phyloP scores from a whole-genome alignment of 2,797 vertebrate species.

The Sternarchorhynchus goeldii region DNA sequence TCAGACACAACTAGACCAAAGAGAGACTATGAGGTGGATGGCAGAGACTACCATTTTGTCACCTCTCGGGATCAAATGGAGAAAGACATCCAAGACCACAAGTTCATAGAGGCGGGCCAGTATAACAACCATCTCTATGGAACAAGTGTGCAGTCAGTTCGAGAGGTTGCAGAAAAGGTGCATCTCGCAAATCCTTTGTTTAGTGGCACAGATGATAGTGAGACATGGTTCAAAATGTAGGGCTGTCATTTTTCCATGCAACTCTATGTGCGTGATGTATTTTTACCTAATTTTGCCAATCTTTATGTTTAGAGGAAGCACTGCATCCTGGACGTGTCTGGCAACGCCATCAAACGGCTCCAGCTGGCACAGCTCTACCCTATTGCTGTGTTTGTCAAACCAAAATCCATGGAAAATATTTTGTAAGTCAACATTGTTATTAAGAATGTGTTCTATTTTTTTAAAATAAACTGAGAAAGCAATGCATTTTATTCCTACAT shows the following conservation, averaged over 20 bases:
- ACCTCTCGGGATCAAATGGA: constrained; percentile 96
- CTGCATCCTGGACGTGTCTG: constrained; percentile 97
- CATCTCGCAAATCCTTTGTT: background rate
- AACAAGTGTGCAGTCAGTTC: constrained; percentile 95
- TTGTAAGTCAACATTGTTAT: constrained; percentile 79
- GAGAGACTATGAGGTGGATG: constrained; percentile 94
- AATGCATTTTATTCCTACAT: background rate
- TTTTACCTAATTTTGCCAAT: background rate
- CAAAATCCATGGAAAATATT: constrained; percentile 91
- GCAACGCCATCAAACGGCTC: constrained; percentile 96
- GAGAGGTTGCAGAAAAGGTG: constrained; percentile 95
- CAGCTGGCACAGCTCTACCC: constrained; percentile 92
- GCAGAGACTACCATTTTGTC: constrained; percentile 97
- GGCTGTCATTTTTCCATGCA: background rate
- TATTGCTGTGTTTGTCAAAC: constrained; percentile 93
- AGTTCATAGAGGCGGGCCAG: constrained; percentile 97
- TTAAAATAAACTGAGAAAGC: background rate
- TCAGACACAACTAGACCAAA: constrained; percentile 95
- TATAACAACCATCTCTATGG: constrained; percentile 98
- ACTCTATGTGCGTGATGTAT: background rate
- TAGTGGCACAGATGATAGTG: background rate
- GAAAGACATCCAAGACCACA: constrained; percentile 96
- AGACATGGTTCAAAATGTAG: background rate
- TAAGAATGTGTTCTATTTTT: background rate
- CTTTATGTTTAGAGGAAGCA: constrained; percentile 86